phyloP scores from a whole-genome alignment of 2,797 vertebrate genomes.

The Salarias fasciatus region DNA sequence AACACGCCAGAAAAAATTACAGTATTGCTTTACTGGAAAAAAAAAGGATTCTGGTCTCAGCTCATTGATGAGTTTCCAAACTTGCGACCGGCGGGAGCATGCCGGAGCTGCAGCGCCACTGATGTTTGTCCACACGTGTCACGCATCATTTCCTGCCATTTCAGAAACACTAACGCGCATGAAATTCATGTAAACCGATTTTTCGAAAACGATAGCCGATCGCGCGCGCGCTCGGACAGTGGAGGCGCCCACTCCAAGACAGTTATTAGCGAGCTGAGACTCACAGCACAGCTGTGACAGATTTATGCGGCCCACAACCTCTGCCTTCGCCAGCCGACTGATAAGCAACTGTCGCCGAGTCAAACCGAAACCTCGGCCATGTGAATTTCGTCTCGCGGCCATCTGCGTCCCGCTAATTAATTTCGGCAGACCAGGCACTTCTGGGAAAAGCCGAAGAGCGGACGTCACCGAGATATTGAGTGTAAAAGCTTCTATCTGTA shows the following conservation, averaged over 20 bases:
- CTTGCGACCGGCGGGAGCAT: slow-evolving; percentile 5
- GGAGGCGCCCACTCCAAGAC: not conserved
- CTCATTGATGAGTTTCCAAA: too few species aligned
- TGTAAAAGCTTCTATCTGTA: not conserved
- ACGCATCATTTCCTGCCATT: slow-evolving; percentile 10
- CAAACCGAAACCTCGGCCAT: not conserved
- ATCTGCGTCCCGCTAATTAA: slow-evolving; percentile 4
- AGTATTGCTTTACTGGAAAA: too few species aligned
- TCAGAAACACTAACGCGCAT: not conserved
- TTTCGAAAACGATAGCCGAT: not conserved
- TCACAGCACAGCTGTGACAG: slow-evolving; percentile 39
- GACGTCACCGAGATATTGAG: too few species aligned
- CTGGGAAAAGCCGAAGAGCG: not conserved
- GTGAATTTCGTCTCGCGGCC: too few species aligned
- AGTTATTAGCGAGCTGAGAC: slow-evolving; percentile 61
- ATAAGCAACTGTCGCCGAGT: slow-evolving; percentile 12
- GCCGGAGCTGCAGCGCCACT: slow-evolving; percentile 12
- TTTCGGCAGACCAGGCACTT: slow-evolving; percentile 5
- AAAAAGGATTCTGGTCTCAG: too few species aligned
- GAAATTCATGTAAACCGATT: not conserved
- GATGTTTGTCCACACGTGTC: slow-evolving; percentile 8
- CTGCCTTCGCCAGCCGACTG: not conserved
- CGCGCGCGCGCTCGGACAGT: not conserved
- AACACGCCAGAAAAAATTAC: too few species aligned
- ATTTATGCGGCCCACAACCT: slow-evolving; percentile 22